These are phyloP conservation scores for Seladonia tumulorum DNA, from an alignment of 2,888 invertebrate species.

Conservation along the genomic window DNA sequence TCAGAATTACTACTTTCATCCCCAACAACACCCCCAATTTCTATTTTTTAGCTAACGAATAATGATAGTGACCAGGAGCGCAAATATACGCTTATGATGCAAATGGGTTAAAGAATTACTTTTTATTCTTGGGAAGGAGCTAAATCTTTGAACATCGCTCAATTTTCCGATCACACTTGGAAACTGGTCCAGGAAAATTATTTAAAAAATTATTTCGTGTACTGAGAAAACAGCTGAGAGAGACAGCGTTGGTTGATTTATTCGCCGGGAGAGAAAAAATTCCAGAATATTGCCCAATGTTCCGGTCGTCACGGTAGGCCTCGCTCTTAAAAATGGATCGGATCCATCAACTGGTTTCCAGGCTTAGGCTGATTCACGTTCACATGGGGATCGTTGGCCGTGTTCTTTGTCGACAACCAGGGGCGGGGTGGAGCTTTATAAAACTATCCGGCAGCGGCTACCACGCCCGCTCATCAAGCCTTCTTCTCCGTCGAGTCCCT, in stretches of 20 bases:
- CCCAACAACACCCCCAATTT: no score
- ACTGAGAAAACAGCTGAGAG: neutral
- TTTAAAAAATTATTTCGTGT: neutral
- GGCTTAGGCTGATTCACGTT: slow-evolving; percentile 32
- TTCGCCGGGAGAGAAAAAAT: neutral
- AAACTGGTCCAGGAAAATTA: no score
- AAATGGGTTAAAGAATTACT: no score
- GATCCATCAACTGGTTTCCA: slow-evolving; percentile 50
- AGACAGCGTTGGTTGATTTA: neutral
- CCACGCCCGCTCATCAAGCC: slow-evolving; percentile 75
- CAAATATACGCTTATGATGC: no score
- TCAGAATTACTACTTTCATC: no score
- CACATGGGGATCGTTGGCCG: slow-evolving; percentile 19
- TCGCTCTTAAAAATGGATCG: slow-evolving; percentile 58
- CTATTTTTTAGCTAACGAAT: no score
- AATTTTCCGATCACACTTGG: no score
- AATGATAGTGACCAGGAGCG: no score
- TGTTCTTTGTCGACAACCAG: slow-evolving; percentile 32
- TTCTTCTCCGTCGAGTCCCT: slow-evolving; percentile 56
- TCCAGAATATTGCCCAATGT: neutral
- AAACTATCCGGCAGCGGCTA: slow-evolving; percentile 48
- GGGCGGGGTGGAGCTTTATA: slow-evolving; percentile 50
- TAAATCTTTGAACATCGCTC: no score
- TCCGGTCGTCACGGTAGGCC: neutral
- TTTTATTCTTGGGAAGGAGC: no score